Base-by-base conservation (phyloP, 1,140 invertebrate species). In the Proales similis region DNA sequence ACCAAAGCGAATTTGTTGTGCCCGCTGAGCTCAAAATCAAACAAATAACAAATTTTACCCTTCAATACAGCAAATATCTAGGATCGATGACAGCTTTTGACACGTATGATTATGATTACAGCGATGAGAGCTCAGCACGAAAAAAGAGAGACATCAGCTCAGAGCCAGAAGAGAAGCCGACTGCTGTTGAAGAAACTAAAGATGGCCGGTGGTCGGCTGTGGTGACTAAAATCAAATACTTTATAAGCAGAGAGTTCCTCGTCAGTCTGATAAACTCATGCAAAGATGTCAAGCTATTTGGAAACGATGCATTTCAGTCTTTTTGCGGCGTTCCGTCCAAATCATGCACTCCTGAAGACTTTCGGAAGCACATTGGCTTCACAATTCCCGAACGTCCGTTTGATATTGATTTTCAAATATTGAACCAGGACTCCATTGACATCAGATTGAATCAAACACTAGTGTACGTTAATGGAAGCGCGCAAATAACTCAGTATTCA, bases 271-370 rank as follows among this genome's bases (percentile, higher is more conserved):
- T 57, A 4, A 42, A 57, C 2, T 57, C 51, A 0, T 57, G 51
- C 12, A 12, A 42, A 2, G 51, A 57, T 17, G 19, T 57, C 27
- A 57, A 57, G 20, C 2, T 57, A 24, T 57, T 42, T 14, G 51
- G 51, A 4, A 57, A 29, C 32, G 51, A 57, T 57, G 51, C 22
- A 14, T 27, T 57, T 17, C 51, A 57, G 4, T 24, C 26, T 1
- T 57, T 57, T 39, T 57, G 51, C n/a, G 51, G 51, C 11, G 51
- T 57, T 11, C 51, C 51, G 3, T 38, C 51, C 4, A 39, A 57
- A 39, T 19, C 17, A 26, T 57, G 51, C 19, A 43, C 51, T 9
- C 51, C 51, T 0, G 51, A 39, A 24, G 22, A 42, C n/a, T 57
- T 30, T 24, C 36, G 12, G n/a, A 6, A 42, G 6, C 20, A 57